Percentiles rank a stretch among this genome's conserved stretches.
Evolutionary conservation across 2,113 vertebrate species (phyloP).

Genomic region (Abramis brama): DNA sequence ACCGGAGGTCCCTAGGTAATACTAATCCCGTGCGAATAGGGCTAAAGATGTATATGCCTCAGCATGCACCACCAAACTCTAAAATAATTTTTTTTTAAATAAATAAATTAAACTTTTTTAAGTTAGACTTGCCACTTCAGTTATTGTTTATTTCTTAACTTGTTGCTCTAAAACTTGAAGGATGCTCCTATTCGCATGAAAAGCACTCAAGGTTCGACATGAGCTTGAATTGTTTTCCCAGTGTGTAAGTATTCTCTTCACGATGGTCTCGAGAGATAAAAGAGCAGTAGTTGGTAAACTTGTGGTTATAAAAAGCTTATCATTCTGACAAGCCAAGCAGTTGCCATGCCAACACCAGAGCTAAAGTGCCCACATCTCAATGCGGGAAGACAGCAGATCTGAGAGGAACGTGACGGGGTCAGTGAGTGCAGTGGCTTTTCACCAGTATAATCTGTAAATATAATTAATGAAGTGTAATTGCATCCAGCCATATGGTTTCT

Average conservation of each 20-base stretch:
- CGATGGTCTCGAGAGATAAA: conserved; percentile 4
- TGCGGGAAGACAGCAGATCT: conserved; percentile 2
- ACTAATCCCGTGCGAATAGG: too few species aligned
- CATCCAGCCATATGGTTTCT: background rate
- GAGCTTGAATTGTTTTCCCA: background rate
- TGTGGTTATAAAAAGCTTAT: conserved; percentile 39
- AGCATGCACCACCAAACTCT: too few species aligned
- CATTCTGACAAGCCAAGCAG: conserved; percentile 24
- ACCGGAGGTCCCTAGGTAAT: too few species aligned
- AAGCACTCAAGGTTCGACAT: conserved; percentile 1
- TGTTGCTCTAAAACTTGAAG: background rate
- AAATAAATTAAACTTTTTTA: background rate
- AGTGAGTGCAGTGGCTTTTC: background rate
- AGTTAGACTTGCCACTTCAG: background rate
- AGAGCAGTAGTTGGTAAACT: conserved; percentile 26
- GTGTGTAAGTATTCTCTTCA: background rate
- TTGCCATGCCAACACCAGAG: conserved; percentile 48
- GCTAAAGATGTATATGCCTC: too few species aligned
- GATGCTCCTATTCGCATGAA: background rate
- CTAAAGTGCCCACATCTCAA: background rate
- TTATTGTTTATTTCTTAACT: conserved; percentile 12
- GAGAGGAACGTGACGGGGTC: conserved; percentile 10
- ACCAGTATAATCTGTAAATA: background rate
- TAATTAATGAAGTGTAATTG: background rate
- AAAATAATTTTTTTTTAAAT: too few species aligned